Evolutionary conservation across 2,888 invertebrate species (phyloP).

Genomic region (Cepaea hortensis): DNA sequence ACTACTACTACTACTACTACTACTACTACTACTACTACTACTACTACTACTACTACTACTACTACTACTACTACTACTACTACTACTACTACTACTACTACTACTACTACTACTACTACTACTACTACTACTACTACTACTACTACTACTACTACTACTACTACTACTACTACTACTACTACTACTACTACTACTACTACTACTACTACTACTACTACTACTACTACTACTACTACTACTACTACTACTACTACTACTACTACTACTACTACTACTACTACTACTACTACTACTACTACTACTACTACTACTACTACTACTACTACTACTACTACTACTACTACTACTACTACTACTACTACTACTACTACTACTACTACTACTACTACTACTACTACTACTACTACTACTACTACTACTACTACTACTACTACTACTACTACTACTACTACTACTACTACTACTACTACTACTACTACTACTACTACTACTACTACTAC

Average conservation of each 20-base stretch:
- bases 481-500: conserved; percentile 35
- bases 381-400: conserved; percentile 23
- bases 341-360: conserved; percentile 11
- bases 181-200: not conserved
- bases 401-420: conserved; percentile 26
- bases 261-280: not conserved
- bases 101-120: not conserved
- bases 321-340: conserved; percentile 11
- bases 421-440: conserved; percentile 32
- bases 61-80: conserved; percentile 22
- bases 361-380: conserved; percentile 2
- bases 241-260: not conserved
- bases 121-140: conserved; percentile 3
- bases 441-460: conserved; percentile 38
- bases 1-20: conserved; percentile 12
- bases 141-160: not conserved
- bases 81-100: conserved; percentile 27
- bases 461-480: conserved; percentile 32
- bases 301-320: not conserved
- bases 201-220: not conserved
- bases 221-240: not conserved
- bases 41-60: conserved; percentile 17
- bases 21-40: not conserved
- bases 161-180: conserved; percentile 8
- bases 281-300: not conserved